phyloP scores from a whole-genome alignment of 2,113 vertebrate species.

The Phalacrocorax aristotelis region DNA sequence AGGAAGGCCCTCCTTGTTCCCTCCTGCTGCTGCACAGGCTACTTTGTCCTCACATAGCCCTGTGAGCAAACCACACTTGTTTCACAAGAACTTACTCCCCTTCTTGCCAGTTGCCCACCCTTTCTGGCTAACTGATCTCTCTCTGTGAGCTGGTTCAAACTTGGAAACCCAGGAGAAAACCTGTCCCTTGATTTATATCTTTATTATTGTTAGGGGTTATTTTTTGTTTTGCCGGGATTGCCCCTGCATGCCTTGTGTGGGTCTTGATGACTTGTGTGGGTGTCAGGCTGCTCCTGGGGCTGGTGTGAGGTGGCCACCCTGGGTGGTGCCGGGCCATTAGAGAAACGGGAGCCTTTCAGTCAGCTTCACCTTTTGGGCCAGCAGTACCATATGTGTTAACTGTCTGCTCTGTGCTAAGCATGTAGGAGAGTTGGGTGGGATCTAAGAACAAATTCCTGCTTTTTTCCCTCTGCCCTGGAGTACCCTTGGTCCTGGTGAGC shows the following conservation, averaged over 20 bases:
- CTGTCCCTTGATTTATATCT: neutral
- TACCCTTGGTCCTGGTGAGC: neutral
- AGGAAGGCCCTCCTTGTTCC: neutral
- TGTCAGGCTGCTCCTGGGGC: neutral
- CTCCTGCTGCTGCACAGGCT: neutral
- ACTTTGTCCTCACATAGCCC: accelerated
- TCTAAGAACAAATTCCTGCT: neutral
- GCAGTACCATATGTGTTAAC: neutral
- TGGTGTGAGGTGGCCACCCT: neutral
- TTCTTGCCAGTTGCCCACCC: neutral
- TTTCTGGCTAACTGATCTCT: neutral
- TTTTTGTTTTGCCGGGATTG: neutral
- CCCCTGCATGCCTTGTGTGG: too few relatives aligned
- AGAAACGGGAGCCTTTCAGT: neutral
- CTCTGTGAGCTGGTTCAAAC: neutral
- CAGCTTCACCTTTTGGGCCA: neutral
- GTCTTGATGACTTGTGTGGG: neutral
- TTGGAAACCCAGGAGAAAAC: neutral
- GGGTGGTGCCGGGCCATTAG: neutral
- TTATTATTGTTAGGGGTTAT: neutral
- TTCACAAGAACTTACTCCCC: neutral
- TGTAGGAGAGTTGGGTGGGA: neutral
- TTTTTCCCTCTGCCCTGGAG: neutral
- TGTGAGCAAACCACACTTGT: neutral
- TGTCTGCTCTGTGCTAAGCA: neutral